Conservation (phyloP, 35 echinoderm and acorn worm species). For the Stichopus chloronotus region DNA sequence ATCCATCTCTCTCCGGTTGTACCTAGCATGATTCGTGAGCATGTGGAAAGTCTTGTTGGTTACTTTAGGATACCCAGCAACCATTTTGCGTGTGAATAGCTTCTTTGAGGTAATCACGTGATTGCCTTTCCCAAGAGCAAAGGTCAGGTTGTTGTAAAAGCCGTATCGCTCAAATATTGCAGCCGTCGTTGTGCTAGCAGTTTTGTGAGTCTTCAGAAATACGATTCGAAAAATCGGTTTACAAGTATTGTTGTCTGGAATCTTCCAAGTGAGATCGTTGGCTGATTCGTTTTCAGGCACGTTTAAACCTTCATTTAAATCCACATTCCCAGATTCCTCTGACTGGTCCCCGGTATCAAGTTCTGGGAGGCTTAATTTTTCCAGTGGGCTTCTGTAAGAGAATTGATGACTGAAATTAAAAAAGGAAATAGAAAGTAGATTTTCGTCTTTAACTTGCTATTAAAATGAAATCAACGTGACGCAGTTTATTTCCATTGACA, state of each 20-base stretch:
- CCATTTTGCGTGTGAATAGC: conserved; percentile 1
- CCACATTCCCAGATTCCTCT: no score
- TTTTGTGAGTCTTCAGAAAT: conserved; percentile 85
- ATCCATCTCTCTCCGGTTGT: conserved; percentile 72
- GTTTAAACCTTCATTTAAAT: no score
- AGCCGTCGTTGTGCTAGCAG: conserved; percentile 69
- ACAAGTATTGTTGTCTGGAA: background rate
- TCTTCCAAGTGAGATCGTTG: no score
- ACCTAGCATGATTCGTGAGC: conserved; percentile 82
- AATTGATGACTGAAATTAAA: no score
- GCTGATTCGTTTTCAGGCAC: no score
- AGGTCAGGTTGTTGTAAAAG: conserved; percentile 65
- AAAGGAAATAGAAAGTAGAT: no score
- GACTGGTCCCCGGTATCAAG: no score
- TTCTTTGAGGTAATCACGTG: conserved; percentile 43
- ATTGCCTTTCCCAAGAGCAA: conserved; percentile 57
- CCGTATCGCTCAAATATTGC: conserved; percentile 80
- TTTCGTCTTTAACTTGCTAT: no score
- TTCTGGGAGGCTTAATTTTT: no score
- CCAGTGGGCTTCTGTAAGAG: no score
- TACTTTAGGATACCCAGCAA: background rate
- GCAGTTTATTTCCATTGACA: no score
- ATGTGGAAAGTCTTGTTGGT: conserved; percentile 44
- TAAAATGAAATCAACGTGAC: no score
- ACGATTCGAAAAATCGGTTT: conserved; percentile 50